Conservation (phyloP, 2,113 vertebrate genomes). For the Plotosus lineatus region DNA sequence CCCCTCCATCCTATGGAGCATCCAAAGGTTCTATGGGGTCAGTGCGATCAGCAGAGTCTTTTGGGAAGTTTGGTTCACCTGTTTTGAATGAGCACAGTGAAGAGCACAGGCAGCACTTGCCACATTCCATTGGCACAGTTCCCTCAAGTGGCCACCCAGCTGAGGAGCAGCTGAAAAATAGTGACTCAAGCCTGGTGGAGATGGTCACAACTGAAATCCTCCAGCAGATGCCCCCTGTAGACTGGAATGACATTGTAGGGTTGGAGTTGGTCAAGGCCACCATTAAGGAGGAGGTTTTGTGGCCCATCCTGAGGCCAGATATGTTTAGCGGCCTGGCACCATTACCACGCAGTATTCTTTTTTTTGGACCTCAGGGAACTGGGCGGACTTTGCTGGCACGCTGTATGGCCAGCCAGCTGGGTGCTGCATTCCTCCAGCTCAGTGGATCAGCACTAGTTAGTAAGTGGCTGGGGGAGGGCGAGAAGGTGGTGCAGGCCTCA, state of each 20-base stretch:
- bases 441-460: conserved; percentile 88
- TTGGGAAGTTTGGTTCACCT: conserved; percentile 89
- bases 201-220: conserved; percentile 96
- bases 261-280: conserved; percentile 94
- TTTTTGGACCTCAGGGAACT: conserved; percentile 97
- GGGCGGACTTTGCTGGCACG: conserved; percentile 92
- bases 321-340: conserved; percentile 92
- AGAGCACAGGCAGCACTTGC: conserved; percentile 88
- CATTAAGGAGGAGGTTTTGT: conserved; percentile 97
- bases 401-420: conserved; percentile 95
- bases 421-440: conserved; percentile 92
- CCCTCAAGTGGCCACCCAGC: conserved; percentile 91
- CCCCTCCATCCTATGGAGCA: conserved; percentile 90
- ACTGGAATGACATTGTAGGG: conserved; percentile 97
- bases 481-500: conserved; percentile 93
- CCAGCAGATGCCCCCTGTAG: conserved; percentile 89
- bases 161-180: conserved; percentile 96
- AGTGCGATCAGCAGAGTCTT: conserved; percentile 85
- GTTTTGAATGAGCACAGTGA: conserved; percentile 87
- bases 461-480: conserved; percentile 93
- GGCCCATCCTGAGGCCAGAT: conserved; percentile 96
- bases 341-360: conserved; percentile 94
- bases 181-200: conserved; percentile 92
- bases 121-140: conserved; percentile 86
- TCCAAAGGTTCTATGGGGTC: conserved; percentile 86